These are phyloP conservation scores for Amazona vittata DNA, from an alignment of 2,113 vertebrate genomes.

Conservation along the genomic window DNA sequence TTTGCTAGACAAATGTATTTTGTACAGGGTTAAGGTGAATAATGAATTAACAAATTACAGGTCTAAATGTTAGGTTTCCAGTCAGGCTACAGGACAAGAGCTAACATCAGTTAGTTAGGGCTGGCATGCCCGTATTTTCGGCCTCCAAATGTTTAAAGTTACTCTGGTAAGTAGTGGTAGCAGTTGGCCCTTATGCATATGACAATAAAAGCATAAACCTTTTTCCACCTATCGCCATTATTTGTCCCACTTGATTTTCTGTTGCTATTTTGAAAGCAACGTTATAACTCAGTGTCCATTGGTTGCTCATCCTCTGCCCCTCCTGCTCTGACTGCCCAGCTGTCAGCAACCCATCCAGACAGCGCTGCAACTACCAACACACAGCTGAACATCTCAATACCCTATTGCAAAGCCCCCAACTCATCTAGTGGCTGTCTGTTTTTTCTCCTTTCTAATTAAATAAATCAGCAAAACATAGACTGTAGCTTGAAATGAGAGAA, in stretches of 20 bases:
- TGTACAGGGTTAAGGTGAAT: background rate
- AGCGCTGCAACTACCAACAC: background rate
- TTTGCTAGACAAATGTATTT: slow-evolving; percentile 47
- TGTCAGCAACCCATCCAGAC: background rate
- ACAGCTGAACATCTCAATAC: background rate
- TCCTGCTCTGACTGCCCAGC: background rate
- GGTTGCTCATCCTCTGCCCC: background rate
- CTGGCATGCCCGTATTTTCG: background rate
- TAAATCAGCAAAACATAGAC: background rate
- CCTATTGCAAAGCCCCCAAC: background rate
- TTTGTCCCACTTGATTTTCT: background rate
- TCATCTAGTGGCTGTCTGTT: background rate
- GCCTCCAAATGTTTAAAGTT: background rate
- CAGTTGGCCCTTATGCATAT: background rate
- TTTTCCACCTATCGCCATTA: background rate
- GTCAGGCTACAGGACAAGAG: background rate
- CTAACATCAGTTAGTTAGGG: background rate
- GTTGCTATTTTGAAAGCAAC: background rate
- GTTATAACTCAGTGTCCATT: background rate
- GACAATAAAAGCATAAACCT: background rate
- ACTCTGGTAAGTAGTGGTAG: background rate
- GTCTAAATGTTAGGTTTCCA: background rate
- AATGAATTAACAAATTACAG: slow-evolving; percentile 2
- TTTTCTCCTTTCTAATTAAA: background rate
- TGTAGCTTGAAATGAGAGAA: background rate